Percentiles rank a stretch among this genome's conserved stretches.
These are phyloP conservation scores for Drosophila heteroneura DNA, from an alignment of 2,888 invertebrate genomes.

Conservation along the genomic window DNA sequence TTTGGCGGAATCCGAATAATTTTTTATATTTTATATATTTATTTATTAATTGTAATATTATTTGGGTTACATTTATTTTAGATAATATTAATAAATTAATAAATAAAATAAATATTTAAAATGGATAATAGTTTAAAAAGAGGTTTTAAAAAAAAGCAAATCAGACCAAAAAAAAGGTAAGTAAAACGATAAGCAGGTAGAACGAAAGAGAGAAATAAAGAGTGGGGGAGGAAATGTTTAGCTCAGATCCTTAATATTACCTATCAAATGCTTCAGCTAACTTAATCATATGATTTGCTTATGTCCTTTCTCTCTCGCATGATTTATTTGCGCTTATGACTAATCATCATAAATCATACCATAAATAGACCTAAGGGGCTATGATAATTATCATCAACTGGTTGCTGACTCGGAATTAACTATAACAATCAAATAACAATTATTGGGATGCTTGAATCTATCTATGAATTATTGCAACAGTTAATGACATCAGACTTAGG, in stretches of 20 bases:
- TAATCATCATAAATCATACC: background rate
- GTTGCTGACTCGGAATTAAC: background rate
- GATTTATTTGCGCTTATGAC: background rate
- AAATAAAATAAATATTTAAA: background rate
- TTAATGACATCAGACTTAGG: background rate
- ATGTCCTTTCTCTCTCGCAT: background rate
- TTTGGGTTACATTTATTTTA: background rate
- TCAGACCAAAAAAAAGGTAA: background rate
- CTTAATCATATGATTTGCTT: background rate
- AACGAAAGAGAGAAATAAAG: background rate
- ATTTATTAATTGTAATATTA: background rate
- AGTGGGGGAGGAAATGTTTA: background rate
- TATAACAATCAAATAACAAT: background rate
- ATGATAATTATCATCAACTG: background rate
- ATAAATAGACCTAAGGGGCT: background rate
- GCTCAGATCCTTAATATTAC: background rate
- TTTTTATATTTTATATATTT: background rate
- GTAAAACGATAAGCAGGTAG: background rate
- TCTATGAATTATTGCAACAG: constrained; percentile 1
- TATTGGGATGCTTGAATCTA: background rate
- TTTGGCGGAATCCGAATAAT: background rate
- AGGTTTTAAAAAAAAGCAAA: background rate
- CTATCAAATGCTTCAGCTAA: background rate
- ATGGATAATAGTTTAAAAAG: background rate
- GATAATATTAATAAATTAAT: background rate